These are phyloP conservation scores for Drosophila simulans DNA, from an alignment of 1,140 invertebrate genomes.

Conservation along the genomic window DNA sequence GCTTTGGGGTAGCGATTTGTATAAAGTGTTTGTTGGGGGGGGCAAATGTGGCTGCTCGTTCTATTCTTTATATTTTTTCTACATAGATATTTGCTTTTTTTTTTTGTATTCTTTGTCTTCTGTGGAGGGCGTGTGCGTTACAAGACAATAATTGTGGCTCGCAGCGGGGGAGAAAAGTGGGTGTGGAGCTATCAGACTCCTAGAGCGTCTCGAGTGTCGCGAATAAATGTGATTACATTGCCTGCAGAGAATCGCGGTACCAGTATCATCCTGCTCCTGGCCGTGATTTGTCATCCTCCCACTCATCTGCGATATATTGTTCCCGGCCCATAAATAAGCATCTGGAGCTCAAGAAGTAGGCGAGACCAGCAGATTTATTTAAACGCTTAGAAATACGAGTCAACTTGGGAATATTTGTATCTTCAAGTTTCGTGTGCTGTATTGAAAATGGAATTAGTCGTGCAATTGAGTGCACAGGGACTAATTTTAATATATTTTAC, in stretches of 20 bases:
- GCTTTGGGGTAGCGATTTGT: slow-evolving; percentile 58
- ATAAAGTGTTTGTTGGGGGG: slow-evolving; percentile 50
- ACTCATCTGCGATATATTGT: slow-evolving; percentile 4
- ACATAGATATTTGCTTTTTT: slow-evolving; percentile 3
- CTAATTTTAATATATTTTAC: too few relatives aligned
- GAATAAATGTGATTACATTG: slow-evolving; percentile 79
- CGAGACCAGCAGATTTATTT: slow-evolving; percentile 19
- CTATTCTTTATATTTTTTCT: slow-evolving; percentile 4
- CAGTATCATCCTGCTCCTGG: slow-evolving; percentile 11
- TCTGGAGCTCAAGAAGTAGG: slow-evolving; percentile 34
- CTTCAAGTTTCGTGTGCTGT: slow-evolving; percentile 6
- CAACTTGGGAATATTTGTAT: not conserved
- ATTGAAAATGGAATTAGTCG: not conserved
- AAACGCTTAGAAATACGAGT: slow-evolving; percentile 1
- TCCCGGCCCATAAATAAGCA: slow-evolving; percentile 65
- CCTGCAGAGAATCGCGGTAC: slow-evolving; percentile 17
- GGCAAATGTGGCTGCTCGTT: slow-evolving; percentile 12
- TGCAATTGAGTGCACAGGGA: not conserved
- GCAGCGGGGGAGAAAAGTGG: slow-evolving; percentile 4
- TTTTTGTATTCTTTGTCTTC: slow-evolving; percentile 1
- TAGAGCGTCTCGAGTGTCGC: slow-evolving; percentile 62
- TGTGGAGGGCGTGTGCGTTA: slow-evolving; percentile 57
- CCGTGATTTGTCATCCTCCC: slow-evolving; percentile 73
- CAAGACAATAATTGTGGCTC: slow-evolving; percentile 73
- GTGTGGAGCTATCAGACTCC: slow-evolving; percentile 9